Conservation (phyloP, 2,888 invertebrate genomes). For the Hedychridium roseum region DNA sequence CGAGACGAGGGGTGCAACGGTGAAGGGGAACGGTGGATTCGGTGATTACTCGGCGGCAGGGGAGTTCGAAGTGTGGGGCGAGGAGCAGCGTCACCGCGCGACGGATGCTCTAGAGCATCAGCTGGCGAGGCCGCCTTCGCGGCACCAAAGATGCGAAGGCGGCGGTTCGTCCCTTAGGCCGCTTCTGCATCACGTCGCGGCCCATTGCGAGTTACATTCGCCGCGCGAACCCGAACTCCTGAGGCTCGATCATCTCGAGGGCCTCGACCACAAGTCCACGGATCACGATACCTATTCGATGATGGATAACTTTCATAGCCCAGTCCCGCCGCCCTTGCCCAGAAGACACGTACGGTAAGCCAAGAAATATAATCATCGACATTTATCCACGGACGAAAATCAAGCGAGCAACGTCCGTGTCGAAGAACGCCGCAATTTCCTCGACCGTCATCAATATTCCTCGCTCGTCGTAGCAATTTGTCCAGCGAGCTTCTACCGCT, state of each 20-base stretch:
- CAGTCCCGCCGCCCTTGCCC: slow-evolving; percentile 61
- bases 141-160: slow-evolving; percentile 57
- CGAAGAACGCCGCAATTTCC: too few relatives aligned
- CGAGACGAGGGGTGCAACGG: slow-evolving; percentile 48
- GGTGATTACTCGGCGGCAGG: slow-evolving; percentile 62
- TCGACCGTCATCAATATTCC: too few relatives aligned
- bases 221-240: slow-evolving; percentile 60
- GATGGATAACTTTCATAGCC: slow-evolving; percentile 62
- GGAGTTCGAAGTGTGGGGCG: slow-evolving; percentile 62
- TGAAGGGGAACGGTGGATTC: slow-evolving; percentile 62
- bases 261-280: slow-evolving; percentile 51
- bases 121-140: slow-evolving; percentile 44
- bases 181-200: slow-evolving; percentile 58
- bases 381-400: too few relatives aligned
- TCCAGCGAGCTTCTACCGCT: too few relatives aligned
- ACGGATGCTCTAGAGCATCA: slow-evolving; percentile 53
- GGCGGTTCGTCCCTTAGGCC: slow-evolving; percentile 56
- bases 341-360: slow-evolving; percentile 61
- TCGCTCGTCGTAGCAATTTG: too few relatives aligned
- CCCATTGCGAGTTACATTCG: slow-evolving; percentile 61
- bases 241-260: slow-evolving; percentile 58
- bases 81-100: slow-evolving; percentile 46
- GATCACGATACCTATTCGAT: slow-evolving; percentile 56
- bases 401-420: too few relatives aligned
- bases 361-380: not conserved